Evolutionary conservation across 2,888 invertebrate genomes (phyloP).

Genomic region (Limnephilus rhombicus): DNA sequence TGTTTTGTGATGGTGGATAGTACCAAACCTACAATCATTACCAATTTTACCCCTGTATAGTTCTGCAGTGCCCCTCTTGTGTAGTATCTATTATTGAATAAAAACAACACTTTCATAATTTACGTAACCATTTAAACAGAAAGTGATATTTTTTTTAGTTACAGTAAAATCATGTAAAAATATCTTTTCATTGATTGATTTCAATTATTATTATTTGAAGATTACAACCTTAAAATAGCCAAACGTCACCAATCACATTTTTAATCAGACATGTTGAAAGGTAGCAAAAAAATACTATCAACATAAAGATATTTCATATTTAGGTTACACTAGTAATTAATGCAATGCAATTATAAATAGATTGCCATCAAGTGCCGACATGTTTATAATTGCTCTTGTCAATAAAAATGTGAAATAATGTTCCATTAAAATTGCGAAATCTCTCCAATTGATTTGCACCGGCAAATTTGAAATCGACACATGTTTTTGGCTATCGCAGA

Average conservation of each 20-base stretch:
- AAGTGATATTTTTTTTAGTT: too few species aligned
- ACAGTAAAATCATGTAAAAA: not conserved
- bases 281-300: not conserved
- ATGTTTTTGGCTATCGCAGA: not conserved
- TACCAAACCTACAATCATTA: too few species aligned
- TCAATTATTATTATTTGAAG: not conserved
- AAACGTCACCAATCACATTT: not conserved
- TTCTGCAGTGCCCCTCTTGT: too few species aligned
- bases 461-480: not conserved
- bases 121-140: too few species aligned
- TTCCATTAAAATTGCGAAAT: not conserved
- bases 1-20: too few species aligned
- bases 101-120: too few species aligned
- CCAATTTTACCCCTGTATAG: too few species aligned
- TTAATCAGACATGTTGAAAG: not conserved
- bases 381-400: conserved; percentile 1
- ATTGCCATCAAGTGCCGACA: not conserved
- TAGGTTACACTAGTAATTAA: not conserved
- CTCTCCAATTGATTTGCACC: not conserved
- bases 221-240: not conserved
- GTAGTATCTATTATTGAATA: too few species aligned
- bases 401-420: not conserved
- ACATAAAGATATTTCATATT: not conserved
- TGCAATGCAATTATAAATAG: not conserved
- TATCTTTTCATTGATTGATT: not conserved